A percentile compares a stretch with the other conserved stretches of the same genome.
Evolutionary conservation across 2,888 invertebrate species (phyloP).

Genomic region (Apeira syringaria): DNA sequence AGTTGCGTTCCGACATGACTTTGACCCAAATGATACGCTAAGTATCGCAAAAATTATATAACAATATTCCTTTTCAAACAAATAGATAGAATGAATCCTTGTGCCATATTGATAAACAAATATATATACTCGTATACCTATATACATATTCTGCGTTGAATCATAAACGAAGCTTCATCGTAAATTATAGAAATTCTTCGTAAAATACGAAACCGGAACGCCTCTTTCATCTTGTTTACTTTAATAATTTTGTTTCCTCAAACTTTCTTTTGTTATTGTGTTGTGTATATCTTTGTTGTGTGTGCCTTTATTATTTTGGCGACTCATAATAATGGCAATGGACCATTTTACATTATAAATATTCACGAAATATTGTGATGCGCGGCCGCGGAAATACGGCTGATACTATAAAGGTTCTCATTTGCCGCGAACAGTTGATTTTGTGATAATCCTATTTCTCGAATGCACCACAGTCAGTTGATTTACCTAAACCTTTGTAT

Average conservation of each 20-base stretch:
- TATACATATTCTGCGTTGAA: not conserved
- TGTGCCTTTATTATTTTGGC: too few species aligned
- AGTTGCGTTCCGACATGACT: not conserved
- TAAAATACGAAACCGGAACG: conserved; percentile 20
- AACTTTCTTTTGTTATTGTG: conserved; percentile 27
- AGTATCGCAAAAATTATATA: not conserved
- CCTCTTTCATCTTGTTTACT: conserved; percentile 9
- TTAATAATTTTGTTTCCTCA: conserved; percentile 21
- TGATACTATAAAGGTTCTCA: too few species aligned
- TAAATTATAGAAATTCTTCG: conserved; percentile 13
- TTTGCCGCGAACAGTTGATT: too few species aligned
- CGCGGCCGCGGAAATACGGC: too few species aligned
- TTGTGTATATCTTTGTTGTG: too few species aligned
- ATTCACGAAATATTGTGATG: too few species aligned
- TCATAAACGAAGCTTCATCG: conserved; percentile 1
- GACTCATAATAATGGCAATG: too few species aligned
- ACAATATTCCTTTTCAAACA: not conserved
- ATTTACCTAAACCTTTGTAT: too few species aligned
- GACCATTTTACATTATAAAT: too few species aligned
- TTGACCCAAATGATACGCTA: conserved; percentile 6
- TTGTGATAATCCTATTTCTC: too few species aligned
- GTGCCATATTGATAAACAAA: conserved; percentile 4
- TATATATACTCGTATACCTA: too few species aligned
- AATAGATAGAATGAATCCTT: not conserved
- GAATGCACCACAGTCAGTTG: too few species aligned